These are phyloP conservation scores for Pseudopleuronectes americanus DNA, from an alignment of 2,797 vertebrate genomes.

Conservation along the genomic window DNA sequence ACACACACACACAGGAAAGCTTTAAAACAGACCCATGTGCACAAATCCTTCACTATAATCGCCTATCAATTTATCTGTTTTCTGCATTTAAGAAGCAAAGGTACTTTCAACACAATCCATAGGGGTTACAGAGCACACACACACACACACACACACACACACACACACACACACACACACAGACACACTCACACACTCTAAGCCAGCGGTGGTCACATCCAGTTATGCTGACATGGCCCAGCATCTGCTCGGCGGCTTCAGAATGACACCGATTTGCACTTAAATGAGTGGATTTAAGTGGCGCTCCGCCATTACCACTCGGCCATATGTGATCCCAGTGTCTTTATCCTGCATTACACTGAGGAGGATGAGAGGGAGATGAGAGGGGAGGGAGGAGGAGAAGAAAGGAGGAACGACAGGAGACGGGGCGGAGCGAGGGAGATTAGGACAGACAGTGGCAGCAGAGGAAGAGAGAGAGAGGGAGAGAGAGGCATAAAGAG, in stretches of 20 bases:
- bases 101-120: conserved; percentile 55
- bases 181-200: conserved; percentile 31
- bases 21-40: conserved; percentile 43
- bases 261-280: conserved; percentile 93
- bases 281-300: conserved; percentile 95
- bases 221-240: conserved; percentile 79
- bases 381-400: conserved; percentile 22
- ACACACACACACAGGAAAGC: conserved; percentile 4
- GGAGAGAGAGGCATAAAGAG: conserved; percentile 32
- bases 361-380: conserved; percentile 53
- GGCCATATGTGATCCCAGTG: conserved; percentile 93
- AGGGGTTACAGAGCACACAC: conserved; percentile 40
- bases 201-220: conserved; percentile 63
- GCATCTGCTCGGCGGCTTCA: conserved; percentile 78
- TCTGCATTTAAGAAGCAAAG: conserved; percentile 62
- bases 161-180: conserved; percentile 11
- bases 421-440: conserved; percentile 29
- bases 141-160: conserved; percentile 38
- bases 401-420: conserved; percentile 22
- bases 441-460: conserved; percentile 51
- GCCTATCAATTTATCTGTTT: conserved; percentile 60
- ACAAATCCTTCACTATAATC: conserved; percentile 51
- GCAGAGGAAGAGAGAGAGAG: conserved; percentile 3
- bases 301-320: conserved; percentile 90
- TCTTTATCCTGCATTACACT: conserved; percentile 90